A percentile compares a stretch with the other conserved stretches of the same genome.
These are phyloP conservation scores for Balaeniceps rex DNA, from an alignment of 2,113 vertebrate genomes.

Conservation along the genomic window DNA sequence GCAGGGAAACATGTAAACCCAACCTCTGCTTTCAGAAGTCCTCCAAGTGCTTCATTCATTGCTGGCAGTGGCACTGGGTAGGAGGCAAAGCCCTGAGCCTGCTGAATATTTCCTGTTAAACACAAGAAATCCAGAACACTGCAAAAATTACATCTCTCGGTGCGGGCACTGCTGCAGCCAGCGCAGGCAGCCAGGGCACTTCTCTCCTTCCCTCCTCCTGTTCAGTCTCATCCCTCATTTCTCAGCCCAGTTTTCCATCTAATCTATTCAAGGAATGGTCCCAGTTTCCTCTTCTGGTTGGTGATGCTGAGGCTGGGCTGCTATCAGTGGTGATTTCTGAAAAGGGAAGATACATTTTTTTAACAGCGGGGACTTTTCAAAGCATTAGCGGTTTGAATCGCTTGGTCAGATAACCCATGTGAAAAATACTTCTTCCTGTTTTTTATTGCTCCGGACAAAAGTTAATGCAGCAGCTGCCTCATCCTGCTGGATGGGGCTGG, in stretches of 20 bases:
- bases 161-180: background rate
- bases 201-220: background rate
- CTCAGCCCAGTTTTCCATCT: background rate
- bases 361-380: background rate
- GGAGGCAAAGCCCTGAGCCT: background rate
- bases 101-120: background rate
- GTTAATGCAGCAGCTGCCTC: background rate
- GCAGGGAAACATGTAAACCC: background rate
- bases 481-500: background rate
- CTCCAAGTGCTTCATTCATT: fast-evolving
- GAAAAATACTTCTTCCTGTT: background rate
- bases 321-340: fast-evolving
- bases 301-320: background rate
- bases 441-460: background rate
- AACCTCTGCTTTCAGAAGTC: background rate
- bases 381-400: background rate
- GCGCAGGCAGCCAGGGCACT: background rate
- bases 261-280: background rate
- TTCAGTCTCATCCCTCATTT: background rate
- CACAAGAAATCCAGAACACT: background rate
- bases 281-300: background rate
- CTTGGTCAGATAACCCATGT: background rate
- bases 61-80: background rate
- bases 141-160: background rate
- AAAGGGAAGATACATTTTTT: background rate